Evolutionary conservation across 2,888 invertebrate species (phyloP).

Genomic region (Syrphus vitripennis): DNA sequence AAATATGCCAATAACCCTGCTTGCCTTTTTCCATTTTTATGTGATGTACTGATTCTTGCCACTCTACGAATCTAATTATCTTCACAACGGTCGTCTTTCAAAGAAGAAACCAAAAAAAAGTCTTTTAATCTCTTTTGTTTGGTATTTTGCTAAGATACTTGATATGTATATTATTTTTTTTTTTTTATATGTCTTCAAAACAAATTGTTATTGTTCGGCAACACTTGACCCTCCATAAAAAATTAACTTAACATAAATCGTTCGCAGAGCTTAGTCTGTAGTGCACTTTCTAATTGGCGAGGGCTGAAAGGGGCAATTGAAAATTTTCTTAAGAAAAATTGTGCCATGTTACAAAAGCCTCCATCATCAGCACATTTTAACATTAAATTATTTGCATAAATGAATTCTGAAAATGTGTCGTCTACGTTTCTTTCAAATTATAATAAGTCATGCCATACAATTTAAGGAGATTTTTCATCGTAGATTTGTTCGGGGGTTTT

Average conservation of each 20-base stretch:
- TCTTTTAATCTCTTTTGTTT: background rate
- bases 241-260: slow-evolving; percentile 1
- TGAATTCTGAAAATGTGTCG: background rate
- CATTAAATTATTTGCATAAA: background rate
- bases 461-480: background rate
- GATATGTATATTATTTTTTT: background rate
- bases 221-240: slow-evolving; percentile 3
- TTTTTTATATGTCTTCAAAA: background rate
- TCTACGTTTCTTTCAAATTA: background rate
- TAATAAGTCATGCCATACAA: background rate
- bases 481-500: no score
- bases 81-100: background rate
- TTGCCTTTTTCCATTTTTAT: background rate
- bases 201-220: background rate
- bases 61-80: background rate
- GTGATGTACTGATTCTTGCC: background rate
- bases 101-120: background rate
- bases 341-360: background rate
- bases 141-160: background rate
- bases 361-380: background rate
- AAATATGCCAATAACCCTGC: background rate
- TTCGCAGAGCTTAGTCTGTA: background rate
- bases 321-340: background rate
- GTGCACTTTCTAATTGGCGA: background rate
- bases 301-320: background rate